Evolutionary conservation across 2,797 vertebrate species (phyloP), one percentile per base, ranked within the genome.

Genomic region (Hyperoplus immaculatus): DNA sequence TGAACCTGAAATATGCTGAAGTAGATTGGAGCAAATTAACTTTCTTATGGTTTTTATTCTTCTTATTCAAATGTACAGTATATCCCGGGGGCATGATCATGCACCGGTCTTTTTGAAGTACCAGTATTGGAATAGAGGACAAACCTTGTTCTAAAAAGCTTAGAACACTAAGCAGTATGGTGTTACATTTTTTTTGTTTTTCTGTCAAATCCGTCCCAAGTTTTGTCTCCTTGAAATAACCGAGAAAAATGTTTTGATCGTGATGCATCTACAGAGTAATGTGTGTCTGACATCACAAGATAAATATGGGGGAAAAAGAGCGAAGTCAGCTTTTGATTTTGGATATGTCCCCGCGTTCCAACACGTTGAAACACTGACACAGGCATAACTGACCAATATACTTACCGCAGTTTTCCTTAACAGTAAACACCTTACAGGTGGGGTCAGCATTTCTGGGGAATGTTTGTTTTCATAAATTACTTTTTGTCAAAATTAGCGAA

Each of bases 301-400:
- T 74, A 55, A 80, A 84, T 81, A 56, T 42, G 47, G 38, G 0
- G 45, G 4, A 29, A 65, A 67, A 76, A 80, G 46, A 45, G 66
- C 38, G 66, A 45, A 43, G 60, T 83, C 81, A 83, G 60, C 69
- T 66, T 61, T 66, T 53, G 59, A 60, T 69, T 75, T 42, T 41
- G 16, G 41, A 58, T 62, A 41, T 39, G 38, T 41, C 9, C 42
- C 41, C 18, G 3, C 53, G 3, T 54, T 56, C 16, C 50, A 15
- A 58, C 2, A 1, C 11, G 45, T 64, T 68, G 49, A 78, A 75
- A 73, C 69, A 69, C 71, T 71, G 71, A 81, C 65, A 14, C 43
- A 36, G 58, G 58, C 69, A 64, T 47, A 57, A 61, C 54, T 54
- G 50, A 65, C 51, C 13, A 14, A 21, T 10, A 57, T n/a, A 51